These are phyloP conservation scores for Chaetops frenatus DNA, from an alignment of 2,113 vertebrate species.

Conservation along the genomic window DNA sequence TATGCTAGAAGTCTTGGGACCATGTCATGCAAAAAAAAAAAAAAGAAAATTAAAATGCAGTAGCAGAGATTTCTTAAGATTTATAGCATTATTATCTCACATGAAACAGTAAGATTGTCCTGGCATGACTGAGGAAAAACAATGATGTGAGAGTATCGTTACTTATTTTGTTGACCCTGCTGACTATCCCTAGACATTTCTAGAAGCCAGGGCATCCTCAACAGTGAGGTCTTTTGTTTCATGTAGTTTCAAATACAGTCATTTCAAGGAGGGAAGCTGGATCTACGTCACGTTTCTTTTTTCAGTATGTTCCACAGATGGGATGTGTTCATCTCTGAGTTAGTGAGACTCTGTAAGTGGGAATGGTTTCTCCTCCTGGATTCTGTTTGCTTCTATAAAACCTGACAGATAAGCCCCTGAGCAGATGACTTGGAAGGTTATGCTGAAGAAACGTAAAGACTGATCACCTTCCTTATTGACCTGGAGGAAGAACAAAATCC, in stretches of 20 bases:
- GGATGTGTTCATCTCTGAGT: not conserved
- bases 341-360: not conserved
- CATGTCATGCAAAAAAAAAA: not conserved
- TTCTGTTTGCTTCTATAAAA: not conserved
- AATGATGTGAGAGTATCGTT: not conserved
- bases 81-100: constrained; percentile 18
- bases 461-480: not conserved
- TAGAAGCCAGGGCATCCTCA: not conserved
- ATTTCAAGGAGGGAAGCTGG: not conserved
- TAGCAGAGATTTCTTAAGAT: not conserved
- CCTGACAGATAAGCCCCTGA: not conserved
- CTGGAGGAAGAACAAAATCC: not conserved
- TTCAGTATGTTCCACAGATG: not conserved
- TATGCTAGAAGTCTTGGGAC: not conserved
- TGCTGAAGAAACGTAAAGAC: not conserved
- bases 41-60: no score
- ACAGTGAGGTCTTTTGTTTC: not conserved
- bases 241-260: not conserved
- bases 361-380: not conserved
- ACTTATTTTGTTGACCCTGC: not conserved
- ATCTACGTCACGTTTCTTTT: not conserved
- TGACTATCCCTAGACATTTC: not conserved
- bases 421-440: not conserved
- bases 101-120: not conserved
- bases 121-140: constrained; percentile 18